Conservation (phyloP, 1,140 invertebrate genomes). For the Leptopilina clavipes region DNA sequence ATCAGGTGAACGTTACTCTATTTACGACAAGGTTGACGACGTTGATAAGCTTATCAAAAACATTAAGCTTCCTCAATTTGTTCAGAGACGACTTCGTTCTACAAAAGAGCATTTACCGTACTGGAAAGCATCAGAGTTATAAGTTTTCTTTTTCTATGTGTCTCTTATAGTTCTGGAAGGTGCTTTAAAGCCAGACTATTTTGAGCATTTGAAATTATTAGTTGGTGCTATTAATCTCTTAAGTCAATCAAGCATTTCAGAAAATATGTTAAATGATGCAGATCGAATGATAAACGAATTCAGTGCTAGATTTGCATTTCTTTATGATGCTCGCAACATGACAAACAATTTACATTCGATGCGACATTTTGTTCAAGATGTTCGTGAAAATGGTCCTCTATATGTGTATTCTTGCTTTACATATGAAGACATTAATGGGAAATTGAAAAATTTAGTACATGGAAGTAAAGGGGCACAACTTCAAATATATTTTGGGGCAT, state of each 20-base stretch:
- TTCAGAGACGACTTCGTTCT: conserved; percentile 42
- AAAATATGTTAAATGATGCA: conserved; percentile 28
- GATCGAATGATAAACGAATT: conserved; percentile 9
- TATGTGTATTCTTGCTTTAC: neutral
- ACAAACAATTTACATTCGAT: neutral
- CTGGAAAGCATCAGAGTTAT: conserved; percentile 56
- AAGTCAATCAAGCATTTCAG: conserved; percentile 17
- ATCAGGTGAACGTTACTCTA: too few species aligned
- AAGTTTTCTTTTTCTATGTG: conserved; percentile 43
- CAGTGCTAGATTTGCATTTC: conserved; percentile 5
- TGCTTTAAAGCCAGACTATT: conserved; percentile 42
- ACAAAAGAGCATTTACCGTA: conserved; percentile 37
- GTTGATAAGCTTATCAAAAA: conserved; percentile 38
- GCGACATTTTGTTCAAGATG: neutral
- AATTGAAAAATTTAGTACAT: neutral
- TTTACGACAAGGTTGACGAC: neutral
- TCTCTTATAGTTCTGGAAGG: conserved; percentile 44
- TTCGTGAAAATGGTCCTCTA: neutral
- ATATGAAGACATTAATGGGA: neutral
- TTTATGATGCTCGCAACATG: neutral
- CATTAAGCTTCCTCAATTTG: conserved; percentile 41
- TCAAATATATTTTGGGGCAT: neutral
- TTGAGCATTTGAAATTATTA: conserved; percentile 47
- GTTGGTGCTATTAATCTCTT: conserved; percentile 35
- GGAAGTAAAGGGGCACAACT: neutral